phyloP scores from a whole-genome alignment of 2,888 invertebrate genomes.

The Mythimna ferrago region DNA sequence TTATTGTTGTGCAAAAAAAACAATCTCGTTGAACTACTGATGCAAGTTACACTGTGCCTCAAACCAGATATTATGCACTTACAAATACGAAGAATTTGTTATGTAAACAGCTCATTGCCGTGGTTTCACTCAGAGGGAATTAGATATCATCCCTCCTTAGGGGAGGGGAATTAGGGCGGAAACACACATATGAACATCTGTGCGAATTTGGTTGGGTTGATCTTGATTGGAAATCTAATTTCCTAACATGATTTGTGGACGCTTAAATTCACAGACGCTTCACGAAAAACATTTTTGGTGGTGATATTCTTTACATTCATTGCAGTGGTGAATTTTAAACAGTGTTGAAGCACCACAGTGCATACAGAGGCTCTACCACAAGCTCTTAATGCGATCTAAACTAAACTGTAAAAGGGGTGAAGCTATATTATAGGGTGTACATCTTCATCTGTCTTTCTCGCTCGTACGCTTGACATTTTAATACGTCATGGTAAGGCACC shows the following conservation, averaged over 20 bases:
- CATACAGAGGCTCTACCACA: too few species aligned
- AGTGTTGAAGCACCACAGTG: background rate
- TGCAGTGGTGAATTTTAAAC: background rate
- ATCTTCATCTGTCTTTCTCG: too few species aligned
- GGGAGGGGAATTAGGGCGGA: conserved; percentile 40
- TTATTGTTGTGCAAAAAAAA: background rate
- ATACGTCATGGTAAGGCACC: too few species aligned
- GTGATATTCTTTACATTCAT: background rate
- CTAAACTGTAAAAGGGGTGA: too few species aligned
- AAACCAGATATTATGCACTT: conserved; percentile 36
- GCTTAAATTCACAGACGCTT: conserved; percentile 19
- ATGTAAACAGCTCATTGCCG: conserved; percentile 49
- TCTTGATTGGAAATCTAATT: conserved; percentile 59
- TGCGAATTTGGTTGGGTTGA: conserved; percentile 53
- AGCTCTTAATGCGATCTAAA: too few species aligned
- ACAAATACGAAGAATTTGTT: conserved; percentile 44
- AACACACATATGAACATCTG: conserved; percentile 44
- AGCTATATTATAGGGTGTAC: too few species aligned
- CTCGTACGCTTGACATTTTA: too few species aligned
- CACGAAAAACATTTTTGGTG: conserved; percentile 17
- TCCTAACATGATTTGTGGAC: conserved; percentile 50
- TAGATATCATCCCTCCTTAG: conserved; percentile 47
- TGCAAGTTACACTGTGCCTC: background rate
- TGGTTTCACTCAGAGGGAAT: conserved; percentile 48
- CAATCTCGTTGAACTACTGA: background rate